Conservation (phyloP, 2,888 invertebrate genomes). For the Phania funesta region DNA sequence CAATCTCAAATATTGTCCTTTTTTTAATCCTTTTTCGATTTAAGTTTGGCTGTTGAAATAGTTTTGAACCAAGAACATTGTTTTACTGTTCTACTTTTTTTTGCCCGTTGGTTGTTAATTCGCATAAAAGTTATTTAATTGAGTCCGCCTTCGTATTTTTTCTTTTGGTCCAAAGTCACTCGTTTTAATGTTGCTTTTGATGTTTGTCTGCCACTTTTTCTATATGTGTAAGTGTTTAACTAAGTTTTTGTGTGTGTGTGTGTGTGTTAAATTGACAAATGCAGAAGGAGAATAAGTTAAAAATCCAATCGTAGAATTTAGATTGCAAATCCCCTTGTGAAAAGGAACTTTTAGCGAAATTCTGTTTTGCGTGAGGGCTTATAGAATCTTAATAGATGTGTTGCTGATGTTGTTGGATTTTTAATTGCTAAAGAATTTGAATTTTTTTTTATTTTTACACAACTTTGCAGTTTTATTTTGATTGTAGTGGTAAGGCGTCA, state of each 20-base stretch:
- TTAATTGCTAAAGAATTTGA: constrained; percentile 34
- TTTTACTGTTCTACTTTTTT: neutral
- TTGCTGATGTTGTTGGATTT: neutral
- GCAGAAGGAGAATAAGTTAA: neutral
- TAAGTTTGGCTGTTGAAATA: constrained; percentile 32
- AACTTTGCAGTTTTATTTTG: neutral
- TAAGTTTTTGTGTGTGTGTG: constrained; percentile 32
- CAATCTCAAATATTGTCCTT: constrained; percentile 15
- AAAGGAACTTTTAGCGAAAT: constrained; percentile 42
- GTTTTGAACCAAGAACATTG: constrained; percentile 45
- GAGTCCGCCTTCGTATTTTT: constrained; percentile 62
- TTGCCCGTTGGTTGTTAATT: constrained; percentile 38
- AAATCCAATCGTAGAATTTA: constrained; percentile 11
- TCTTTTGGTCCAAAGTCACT: neutral
- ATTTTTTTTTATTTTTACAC: constrained; percentile 6
- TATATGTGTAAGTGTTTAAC: neutral
- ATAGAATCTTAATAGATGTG: neutral
- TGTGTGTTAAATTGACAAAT: constrained; percentile 50
- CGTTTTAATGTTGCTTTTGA: constrained; percentile 32
- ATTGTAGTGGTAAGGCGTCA: neutral
- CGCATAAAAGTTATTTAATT: constrained; percentile 67
- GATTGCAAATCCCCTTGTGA: constrained; percentile 44
- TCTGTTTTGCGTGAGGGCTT: constrained; percentile 16
- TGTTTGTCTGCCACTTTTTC: neutral
- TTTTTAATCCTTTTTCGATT: constrained; percentile 4